Conservation (phyloP, 2,113 vertebrate species). For the Ciconia maguari region DNA sequence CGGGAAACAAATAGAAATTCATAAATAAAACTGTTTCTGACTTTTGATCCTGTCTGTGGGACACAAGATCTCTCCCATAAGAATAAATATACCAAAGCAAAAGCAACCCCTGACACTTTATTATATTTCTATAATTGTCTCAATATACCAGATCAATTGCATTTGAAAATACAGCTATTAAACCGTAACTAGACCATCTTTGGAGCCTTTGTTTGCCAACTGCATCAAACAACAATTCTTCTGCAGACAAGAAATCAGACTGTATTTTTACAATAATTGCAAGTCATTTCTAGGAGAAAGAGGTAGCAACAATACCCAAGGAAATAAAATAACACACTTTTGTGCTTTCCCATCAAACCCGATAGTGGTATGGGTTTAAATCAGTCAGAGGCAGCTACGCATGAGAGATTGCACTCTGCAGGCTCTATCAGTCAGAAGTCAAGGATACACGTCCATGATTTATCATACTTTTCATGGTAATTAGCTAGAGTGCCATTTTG, state of each 20-base stretch:
- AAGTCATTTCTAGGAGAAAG: slow-evolving; percentile 69
- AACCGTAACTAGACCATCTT: slow-evolving; percentile 67
- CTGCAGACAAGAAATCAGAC: slow-evolving; percentile 61
- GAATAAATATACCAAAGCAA: not conserved
- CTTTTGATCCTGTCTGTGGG: not conserved
- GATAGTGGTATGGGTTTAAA: slow-evolving; percentile 46
- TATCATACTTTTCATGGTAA: slow-evolving; percentile 73
- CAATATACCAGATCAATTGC: slow-evolving; percentile 67
- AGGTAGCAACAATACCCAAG: slow-evolving; percentile 47
- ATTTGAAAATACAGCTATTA: slow-evolving; percentile 73
- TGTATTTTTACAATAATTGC: slow-evolving; percentile 60
- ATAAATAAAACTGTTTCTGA: not conserved
- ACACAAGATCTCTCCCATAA: not conserved
- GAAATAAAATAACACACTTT: slow-evolving; percentile 49
- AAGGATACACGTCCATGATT: slow-evolving; percentile 70
- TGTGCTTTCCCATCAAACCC: slow-evolving; percentile 41
- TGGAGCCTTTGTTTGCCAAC: slow-evolving; percentile 51
- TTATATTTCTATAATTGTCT: slow-evolving; percentile 68
- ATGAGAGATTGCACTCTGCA: slow-evolving; percentile 60
- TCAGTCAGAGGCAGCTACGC: slow-evolving; percentile 55
- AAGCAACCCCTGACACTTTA: slow-evolving; percentile 44
- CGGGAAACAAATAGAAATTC: not conserved
- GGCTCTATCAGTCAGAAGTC: slow-evolving; percentile 72
- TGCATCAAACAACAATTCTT: slow-evolving; percentile 55
- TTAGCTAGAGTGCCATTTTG: slow-evolving; percentile 75